Evolutionary conservation across 2,113 vertebrate species (phyloP).

Genomic region (Eolophus roseicapilla): DNA sequence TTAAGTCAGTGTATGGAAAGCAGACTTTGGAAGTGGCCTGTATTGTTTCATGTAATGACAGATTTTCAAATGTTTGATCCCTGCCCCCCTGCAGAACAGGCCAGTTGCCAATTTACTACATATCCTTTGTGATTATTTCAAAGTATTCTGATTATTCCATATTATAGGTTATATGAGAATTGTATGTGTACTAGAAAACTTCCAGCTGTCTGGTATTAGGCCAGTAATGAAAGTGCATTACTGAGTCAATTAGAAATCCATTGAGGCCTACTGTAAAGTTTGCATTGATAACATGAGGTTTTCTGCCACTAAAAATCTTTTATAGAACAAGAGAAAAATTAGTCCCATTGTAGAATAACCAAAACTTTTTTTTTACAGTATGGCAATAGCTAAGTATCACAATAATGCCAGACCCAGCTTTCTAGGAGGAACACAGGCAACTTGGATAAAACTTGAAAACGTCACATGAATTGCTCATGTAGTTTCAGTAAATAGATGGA

Average conservation of each 20-base stretch:
- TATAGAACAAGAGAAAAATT: neutral
- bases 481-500: neutral
- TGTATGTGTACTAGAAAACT: neutral
- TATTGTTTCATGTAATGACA: neutral
- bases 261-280: neutral
- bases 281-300: neutral
- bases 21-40: neutral
- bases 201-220: neutral
- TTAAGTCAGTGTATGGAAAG: neutral
- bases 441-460: neutral
- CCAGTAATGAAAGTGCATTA: neutral
- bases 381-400: neutral
- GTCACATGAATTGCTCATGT: neutral
- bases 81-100: rapidly evolving
- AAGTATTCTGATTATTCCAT: neutral
- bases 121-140: neutral
- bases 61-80: neutral
- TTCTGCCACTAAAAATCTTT: neutral
- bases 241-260: neutral
- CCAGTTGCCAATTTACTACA: neutral
- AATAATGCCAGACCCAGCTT: neutral
- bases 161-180: neutral
- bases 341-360: neutral
- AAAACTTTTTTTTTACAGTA: neutral
- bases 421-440: neutral